Base-by-base conservation (phyloP, 2,888 invertebrate genomes). In the Leucophenga maculata region DNA sequence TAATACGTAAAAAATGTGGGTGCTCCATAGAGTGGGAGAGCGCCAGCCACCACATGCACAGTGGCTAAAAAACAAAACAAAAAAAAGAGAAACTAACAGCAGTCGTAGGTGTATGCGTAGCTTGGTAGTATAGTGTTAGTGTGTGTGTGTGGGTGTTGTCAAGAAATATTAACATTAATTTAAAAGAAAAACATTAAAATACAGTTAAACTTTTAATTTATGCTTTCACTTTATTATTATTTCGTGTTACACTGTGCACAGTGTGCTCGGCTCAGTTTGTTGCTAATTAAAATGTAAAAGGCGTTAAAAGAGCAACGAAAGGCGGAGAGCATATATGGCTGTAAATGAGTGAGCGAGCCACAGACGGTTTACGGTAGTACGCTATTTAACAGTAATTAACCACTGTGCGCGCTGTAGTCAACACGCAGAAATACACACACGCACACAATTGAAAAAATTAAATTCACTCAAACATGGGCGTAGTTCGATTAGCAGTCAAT, bases 131-230 rank as follows among this genome's bases (percentile, higher is more conserved):
- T n/a, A n/a, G n/a, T n/a, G 55, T 69, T 65, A 69, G 52, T 52
- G 44, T 60, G 66, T 50, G 32, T 50, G 16, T 52, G 80, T 81
- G 79, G 72, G 52, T 20, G 54, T 26, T 26, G 55, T 26, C 14
- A 22, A 13, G 22, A 3, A 14, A 22, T 8, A 14, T 39, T 39
- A 39, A 39, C 11, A 39, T 6, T 8, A 39, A 39, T 1, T 39
- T 26, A 26, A 26, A 26, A 3, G 4, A 48, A n/a, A 48, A 16
- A 48, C n/a, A n/a, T n/a, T n/a, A 16, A 6, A 48, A 48, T 48
- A 48, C 48, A 48, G 6, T n/a, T 48, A 48, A 14, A 48, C n/a
- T 39, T 32, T 32, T 11, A 39, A 39, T 39, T 1, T 39, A 39
- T 39, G 39, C 62, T 64, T 64, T 64, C 48, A 48, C 48, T 48